These are phyloP conservation scores for Netelia inedita DNA, from an alignment of 2,888 invertebrate genomes.

Conservation along the genomic window DNA sequence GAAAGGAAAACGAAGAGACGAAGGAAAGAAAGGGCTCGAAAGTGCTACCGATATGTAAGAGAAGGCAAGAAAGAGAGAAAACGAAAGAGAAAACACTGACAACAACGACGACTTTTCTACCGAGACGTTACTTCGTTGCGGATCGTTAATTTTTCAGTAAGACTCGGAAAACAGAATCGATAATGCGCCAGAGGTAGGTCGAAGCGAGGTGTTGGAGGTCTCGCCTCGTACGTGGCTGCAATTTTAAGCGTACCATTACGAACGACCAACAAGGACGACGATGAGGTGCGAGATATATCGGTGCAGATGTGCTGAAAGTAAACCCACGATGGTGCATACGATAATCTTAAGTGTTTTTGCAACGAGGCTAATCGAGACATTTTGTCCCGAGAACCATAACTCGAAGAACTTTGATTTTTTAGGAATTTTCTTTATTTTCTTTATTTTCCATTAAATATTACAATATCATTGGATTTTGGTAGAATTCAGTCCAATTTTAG, in stretches of 20 bases:
- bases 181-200: conserved; percentile 73
- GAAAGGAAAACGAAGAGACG: conserved; percentile 39
- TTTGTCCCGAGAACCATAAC: background rate
- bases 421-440: no score
- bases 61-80: conserved; percentile 51
- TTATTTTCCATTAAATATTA: no score
- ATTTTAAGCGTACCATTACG: conserved; percentile 64
- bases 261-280: conserved; percentile 16
- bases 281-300: conserved; percentile 20
- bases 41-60: conserved; percentile 7
- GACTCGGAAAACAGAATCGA: conserved; percentile 79
- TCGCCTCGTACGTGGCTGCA: conserved; percentile 74
- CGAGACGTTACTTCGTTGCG: conserved; percentile 54
- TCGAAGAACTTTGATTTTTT: no score
- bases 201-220: conserved; percentile 36
- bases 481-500: no score
- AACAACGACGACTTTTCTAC: conserved; percentile 47
- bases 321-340: conserved; percentile 8
- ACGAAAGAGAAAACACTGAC: conserved; percentile 43
- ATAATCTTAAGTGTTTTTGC: background rate
- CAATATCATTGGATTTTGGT: no score
- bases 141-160: conserved; percentile 79
- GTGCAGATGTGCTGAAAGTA: conserved; percentile 31
- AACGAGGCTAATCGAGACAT: background rate
- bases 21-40: conserved; percentile 25